Evolutionary conservation across 2,888 invertebrate genomes (phyloP).

Genomic region (Daptonema setosum): DNA sequence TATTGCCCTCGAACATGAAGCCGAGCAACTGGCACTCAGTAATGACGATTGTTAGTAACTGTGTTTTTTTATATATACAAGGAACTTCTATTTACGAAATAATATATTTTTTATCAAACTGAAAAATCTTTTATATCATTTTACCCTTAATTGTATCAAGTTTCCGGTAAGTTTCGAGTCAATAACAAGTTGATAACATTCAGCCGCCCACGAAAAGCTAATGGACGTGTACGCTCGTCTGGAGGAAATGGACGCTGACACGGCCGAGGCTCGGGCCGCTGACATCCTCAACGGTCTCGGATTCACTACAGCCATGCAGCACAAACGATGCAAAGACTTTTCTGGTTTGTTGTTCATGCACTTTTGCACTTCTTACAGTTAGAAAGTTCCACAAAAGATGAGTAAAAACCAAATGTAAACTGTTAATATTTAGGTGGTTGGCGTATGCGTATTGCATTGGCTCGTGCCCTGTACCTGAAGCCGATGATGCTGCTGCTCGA

Average conservation of each 20-base stretch:
- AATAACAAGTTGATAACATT: too few relatives aligned
- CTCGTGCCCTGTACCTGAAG: conserved; percentile 37
- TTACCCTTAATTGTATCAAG: too few relatives aligned
- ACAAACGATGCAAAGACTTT: conserved; percentile 44
- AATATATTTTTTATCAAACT: too few relatives aligned
- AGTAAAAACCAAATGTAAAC: too few relatives aligned
- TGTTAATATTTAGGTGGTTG: conserved; percentile 34
- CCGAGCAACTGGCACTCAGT: conserved; percentile 62
- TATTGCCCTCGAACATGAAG: conserved; percentile 64
- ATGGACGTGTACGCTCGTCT: conserved; percentile 92
- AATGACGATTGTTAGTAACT: conserved; percentile 50
- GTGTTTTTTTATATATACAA: background rate
- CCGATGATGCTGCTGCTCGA: conserved; percentile 39
- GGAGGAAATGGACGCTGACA: conserved; percentile 85
- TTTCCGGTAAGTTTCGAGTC: too few relatives aligned
- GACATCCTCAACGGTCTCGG: conserved; percentile 87
- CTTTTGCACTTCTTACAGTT: background rate
- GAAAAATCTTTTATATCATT: too few relatives aligned
- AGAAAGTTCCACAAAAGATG: too few relatives aligned
- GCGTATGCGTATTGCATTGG: conserved; percentile 42
- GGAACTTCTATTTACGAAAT: too few relatives aligned
- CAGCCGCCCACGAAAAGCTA: conserved; percentile 72
- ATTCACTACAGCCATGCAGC: conserved; percentile 49
- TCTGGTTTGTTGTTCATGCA: conserved; percentile 24
- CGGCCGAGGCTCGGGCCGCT: conserved; percentile 78